Evolutionary conservation across 1,140 invertebrate genomes (phyloP).

Genomic region (Araneus ventricosus): DNA sequence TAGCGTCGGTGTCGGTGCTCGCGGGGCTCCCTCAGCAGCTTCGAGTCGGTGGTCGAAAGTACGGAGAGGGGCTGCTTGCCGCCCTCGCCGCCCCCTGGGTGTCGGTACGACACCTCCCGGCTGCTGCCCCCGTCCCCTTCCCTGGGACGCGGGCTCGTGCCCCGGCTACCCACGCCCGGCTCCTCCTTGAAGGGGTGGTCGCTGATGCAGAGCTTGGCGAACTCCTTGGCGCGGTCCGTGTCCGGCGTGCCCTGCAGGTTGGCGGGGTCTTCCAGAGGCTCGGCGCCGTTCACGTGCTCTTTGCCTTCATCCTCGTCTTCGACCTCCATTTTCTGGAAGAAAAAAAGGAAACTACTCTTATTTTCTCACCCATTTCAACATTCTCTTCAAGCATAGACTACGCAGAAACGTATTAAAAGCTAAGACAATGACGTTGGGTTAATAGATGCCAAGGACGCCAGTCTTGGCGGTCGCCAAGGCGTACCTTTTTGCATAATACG

Average conservation of each 20-base stretch:
- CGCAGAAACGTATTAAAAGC: too few species aligned
- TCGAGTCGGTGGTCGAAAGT: conserved; percentile 74
- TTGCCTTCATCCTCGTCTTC: conserved; percentile 72
- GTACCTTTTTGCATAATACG: too few species aligned
- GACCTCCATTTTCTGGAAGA: conserved; percentile 72
- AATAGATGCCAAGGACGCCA: too few species aligned
- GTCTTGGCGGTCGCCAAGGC: too few species aligned
- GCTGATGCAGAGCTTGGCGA: conserved; percentile 45
- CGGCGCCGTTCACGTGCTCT: conserved; percentile 28
- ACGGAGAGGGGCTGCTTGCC: conserved; percentile 61
- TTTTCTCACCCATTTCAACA: too few species aligned
- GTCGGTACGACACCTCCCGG: conserved; percentile 53
- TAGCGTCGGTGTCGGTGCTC: conserved; percentile 75
- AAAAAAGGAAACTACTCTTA: not conserved
- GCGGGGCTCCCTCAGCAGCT: conserved; percentile 76
- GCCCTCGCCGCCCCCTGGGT: not conserved
- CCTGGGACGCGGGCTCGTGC: conserved; percentile 57
- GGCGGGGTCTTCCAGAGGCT: not conserved
- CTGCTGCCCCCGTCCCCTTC: conserved; percentile 67
- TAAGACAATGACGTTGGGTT: too few species aligned
- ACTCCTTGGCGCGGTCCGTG: conserved; percentile 53
- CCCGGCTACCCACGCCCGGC: conserved; percentile 11
- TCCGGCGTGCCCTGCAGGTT: conserved; percentile 54
- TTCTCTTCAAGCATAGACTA: too few species aligned
- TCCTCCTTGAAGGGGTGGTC: conserved; percentile 58